Evolutionary conservation across 2,888 invertebrate genomes (phyloP).

Genomic region (Cephalotes varians): DNA sequence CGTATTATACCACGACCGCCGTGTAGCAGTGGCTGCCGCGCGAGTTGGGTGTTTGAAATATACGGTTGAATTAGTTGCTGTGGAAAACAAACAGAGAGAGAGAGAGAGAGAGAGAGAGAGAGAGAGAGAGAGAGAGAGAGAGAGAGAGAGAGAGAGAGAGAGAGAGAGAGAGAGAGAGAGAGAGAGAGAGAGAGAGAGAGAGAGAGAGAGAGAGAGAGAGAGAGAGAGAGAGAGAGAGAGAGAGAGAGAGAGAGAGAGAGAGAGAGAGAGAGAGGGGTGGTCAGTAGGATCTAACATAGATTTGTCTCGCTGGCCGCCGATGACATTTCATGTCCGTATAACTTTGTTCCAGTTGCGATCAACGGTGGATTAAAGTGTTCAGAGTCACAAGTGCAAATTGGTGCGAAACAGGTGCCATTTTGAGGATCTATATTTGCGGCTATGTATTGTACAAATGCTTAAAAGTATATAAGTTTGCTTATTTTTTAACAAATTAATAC

Average conservation of each 20-base stretch:
- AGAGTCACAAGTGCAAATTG: background rate
- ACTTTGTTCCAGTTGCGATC: background rate
- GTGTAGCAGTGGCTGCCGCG: background rate
- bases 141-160: background rate
- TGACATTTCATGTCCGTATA: background rate
- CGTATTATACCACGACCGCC: constrained; percentile 54
- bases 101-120: background rate
- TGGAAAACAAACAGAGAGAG: too few species aligned
- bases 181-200: background rate
- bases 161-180: background rate
- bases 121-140: background rate
- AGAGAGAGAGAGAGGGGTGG: background rate
- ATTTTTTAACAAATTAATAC: background rate
- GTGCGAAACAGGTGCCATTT: constrained; percentile 3
- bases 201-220: background rate
- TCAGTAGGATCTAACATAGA: background rate
- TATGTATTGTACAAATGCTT: background rate
- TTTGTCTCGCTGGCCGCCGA: constrained; percentile 15
- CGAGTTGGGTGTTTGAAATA: constrained; percentile 43
- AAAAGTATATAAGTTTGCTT: background rate
- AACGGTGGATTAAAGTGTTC: background rate
- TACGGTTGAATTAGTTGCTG: constrained; percentile 20
- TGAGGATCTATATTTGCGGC: background rate
- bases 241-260: background rate
- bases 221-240: background rate